Base-by-base conservation (phyloP, 2,113 vertebrate genomes). In the Hemibagrus wyckioides region DNA sequence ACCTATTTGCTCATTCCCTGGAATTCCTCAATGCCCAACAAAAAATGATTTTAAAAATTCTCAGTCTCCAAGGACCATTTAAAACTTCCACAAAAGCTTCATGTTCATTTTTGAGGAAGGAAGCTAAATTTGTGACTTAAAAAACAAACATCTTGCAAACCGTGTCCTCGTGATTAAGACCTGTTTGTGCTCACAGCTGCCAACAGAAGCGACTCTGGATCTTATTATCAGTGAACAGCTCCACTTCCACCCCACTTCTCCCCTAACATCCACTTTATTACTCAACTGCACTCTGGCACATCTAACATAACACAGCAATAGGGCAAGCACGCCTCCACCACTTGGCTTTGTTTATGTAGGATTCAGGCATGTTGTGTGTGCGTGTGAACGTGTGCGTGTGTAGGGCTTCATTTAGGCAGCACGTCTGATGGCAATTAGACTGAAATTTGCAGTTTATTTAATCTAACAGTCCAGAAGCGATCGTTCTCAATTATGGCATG, bases 121-220 rank as follows among this genome's bases (percentile, higher is more conserved):
- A 48, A 48, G 44, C 44, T 48, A 50, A 54, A 65, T 61, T 82
- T 25, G 67, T 69, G 73, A 71, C 67, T 89, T 39, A 6, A 83
- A 56, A 50, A 28, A n/a, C 50, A 83, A 67, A 33, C 7, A 89
- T 88, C 81, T 90, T 90, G 85, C 65, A 90, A 90, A 86, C 79
- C 50, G 54, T 23, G 81, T 84, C 86, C 85, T 90, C 87, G 85
- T 91, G 91, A 94, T 93, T 87, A 92, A 87, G 92, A 88, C 88
- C 30, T 84, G 90, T 81, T 92, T 90, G 90, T 86, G 56, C 90
- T 91, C 86, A 86, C 90, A 90, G 86, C 84, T 90, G 84, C 86
- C 92, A 93, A 95, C 94, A 95, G 94, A 93, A 93, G 94, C 91
- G 86, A 86, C 91, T 94, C 95, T 95, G 95, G 93, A 95, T 96